These are phyloP conservation scores for Amia ocellicauda DNA, from an alignment of 2,113 vertebrate genomes.

Conservation along the genomic window DNA sequence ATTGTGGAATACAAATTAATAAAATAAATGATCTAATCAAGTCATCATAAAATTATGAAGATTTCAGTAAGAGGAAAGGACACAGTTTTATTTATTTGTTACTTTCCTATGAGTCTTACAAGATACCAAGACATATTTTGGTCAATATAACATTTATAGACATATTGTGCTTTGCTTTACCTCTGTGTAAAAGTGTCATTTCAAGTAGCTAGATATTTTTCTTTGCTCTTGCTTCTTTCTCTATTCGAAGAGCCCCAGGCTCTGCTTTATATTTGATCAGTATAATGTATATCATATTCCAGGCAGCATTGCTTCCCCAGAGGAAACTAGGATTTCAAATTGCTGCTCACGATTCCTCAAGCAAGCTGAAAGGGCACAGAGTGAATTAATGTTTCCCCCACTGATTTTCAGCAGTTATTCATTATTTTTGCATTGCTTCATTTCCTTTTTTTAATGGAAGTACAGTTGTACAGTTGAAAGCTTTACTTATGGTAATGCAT, in stretches of 20 bases:
- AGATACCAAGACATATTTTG: not conserved
- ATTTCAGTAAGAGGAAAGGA: not conserved
- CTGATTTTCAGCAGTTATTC: constrained; percentile 53
- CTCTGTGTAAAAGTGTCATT: constrained; percentile 64
- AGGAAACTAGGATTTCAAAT: constrained; percentile 67
- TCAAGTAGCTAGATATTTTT: constrained; percentile 67
- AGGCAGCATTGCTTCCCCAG: constrained; percentile 61
- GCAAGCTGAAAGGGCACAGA: constrained; percentile 52
- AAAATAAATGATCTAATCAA: no score
- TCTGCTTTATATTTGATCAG: constrained; percentile 72
- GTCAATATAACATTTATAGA: constrained; percentile 48
- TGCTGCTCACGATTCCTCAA: constrained; percentile 61
- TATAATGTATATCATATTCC: constrained; percentile 70
- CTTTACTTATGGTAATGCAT: not conserved
- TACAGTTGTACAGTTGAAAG: not conserved
- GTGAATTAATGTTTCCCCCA: constrained; percentile 66
- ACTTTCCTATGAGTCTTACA: not conserved
- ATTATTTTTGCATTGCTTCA: constrained; percentile 58
- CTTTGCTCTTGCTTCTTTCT: constrained; percentile 68
- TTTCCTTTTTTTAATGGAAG: not conserved
- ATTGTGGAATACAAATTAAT: no score
- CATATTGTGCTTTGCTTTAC: constrained; percentile 64
- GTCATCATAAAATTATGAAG: no score
- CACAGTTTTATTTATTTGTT: not conserved
- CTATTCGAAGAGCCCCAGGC: constrained; percentile 61